Base-by-base conservation (phyloP, 2,888 invertebrate genomes). In the Macroteleia sp. region DNA sequence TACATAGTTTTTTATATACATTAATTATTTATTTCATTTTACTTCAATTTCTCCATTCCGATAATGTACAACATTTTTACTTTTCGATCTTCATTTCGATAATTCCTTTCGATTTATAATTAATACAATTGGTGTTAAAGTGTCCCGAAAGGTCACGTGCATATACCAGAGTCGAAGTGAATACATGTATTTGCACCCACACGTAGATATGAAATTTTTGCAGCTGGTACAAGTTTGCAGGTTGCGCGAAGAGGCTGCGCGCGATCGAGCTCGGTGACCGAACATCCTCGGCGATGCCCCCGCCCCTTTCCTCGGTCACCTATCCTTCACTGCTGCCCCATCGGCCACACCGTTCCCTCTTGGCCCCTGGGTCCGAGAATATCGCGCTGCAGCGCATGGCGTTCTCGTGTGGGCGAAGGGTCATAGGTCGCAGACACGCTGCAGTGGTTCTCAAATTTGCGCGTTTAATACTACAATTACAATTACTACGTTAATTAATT, bases 331-430 rank as follows among this genome's bases (percentile, higher is more conserved):
- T 54, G 76, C 82, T 83, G 82, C 78, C 83, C 85, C 80, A 79
- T 80, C 81, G 78, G 82, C 82, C 86, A 82, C 84, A 78, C 79
- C 80, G 79, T 81, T 83, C 82, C 81, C 83, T 79, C 83, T 75
- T 86, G 81, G 82, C 83, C 85, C 83, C 81, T 82, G 83, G 83
- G 79, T 81, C 74, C 79, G 81, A 77, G 73, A 83, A 83, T 86
- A 85, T 83, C 86, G 83, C 83, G 78, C 85, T 83, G 84, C 85
- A 83, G 84, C 82, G 84, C 88, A 86, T 87, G 86, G 85, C 88
- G 87, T 88, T 86, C 88, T 87, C 88, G 89, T 87, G 89, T 89
- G 89, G 90, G 89, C 88, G 89, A 86, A 85, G 89, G 90, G 90
- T 89, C 89, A 89, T 82, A 86, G 90, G 90, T 90, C 89, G 87